Evolutionary conservation across 2,888 invertebrate species (phyloP), one percentile per base, ranked within the genome.

Genomic region (Cinara cedri): DNA sequence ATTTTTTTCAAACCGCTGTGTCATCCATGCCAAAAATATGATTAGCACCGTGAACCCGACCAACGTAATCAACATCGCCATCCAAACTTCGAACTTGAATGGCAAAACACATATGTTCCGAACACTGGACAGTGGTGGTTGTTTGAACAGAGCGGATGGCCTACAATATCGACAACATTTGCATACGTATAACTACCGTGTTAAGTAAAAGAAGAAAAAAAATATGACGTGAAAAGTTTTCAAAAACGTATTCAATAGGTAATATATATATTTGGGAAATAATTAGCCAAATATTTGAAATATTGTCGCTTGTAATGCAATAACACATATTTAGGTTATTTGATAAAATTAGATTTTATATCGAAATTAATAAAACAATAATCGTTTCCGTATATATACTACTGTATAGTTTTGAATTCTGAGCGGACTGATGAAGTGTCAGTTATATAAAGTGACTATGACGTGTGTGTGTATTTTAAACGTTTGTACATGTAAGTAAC

Each of bases 81-180:
- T 85, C 92, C 92, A 92, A n/a, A 92, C 91, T 1, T 87, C 85
- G 46, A 85, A 86, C 81, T 89, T 87, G 84, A 93, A 93, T 0
- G 93, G 92, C 42, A 92, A 85, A 1, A 89, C 85, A 84, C 91
- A 93, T 63, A 93, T 89, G 84, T 93, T 92, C 82, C 89, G 90
- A 57, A 92, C 90, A 82, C 90, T 91, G 0, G 92, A 89, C 19
- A 93, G 84, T 83, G 92, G 90, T 1, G 92, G 92, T 84, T 91
- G 90, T 71, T 90, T 89, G 84, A 92, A 92, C 24, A 93, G 88
- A 84, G 92, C 91, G 83, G 90, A 90, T 0, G 91, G 87, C 34
- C 90, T 88, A 84, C 34, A 34, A 34, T 34, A 34, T 4, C 34
- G 3, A 34, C 34, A 34, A 6, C 13, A 21, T 51, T 51, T 3